Evolutionary conservation across 1,140 invertebrate genomes (phyloP).

Genomic region (Sycobia sp.): DNA sequence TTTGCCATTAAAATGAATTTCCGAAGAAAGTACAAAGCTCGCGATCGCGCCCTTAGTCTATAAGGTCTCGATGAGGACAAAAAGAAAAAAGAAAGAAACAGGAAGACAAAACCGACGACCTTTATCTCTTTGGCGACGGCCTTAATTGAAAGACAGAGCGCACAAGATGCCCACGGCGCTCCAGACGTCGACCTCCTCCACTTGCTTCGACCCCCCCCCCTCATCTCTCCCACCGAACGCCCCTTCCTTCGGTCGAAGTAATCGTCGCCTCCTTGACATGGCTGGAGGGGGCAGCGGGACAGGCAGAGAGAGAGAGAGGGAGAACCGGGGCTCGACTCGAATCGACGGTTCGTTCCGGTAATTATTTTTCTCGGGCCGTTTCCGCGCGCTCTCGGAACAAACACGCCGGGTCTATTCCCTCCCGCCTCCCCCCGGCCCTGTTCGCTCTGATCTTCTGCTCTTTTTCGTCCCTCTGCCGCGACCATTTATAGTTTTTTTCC

Average conservation of each 20-base stretch:
- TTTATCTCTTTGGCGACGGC: not conserved
- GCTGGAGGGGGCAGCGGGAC: no score
- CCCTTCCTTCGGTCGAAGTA: no score
- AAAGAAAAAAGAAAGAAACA: conserved; percentile 1
- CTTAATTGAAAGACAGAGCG: not conserved
- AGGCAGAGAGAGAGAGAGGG: not conserved
- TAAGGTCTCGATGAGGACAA: conserved; percentile 9
- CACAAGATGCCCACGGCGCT: not conserved
- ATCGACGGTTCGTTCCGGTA: conserved; percentile 28
- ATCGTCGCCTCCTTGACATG: no score
- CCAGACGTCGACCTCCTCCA: not conserved
- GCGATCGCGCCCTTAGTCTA: conserved; percentile 1
- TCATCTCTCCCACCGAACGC: conserved; percentile 12
- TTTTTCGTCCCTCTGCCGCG: not conserved
- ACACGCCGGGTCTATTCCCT: conserved; percentile 1
- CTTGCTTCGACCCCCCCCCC: conserved; percentile 13
- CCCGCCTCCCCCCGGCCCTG: not conserved
- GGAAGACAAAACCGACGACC: not conserved
- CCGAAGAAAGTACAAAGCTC: no score
- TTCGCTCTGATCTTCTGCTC: not conserved
- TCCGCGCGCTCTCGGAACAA: conserved; percentile 28
- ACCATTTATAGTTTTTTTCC: no score
- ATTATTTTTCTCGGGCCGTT: conserved; percentile 29
- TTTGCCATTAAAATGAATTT: no score
- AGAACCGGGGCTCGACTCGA: conserved; percentile 4